phyloP scores from a whole-genome alignment of 1,140 invertebrate species.

The Rhopalosiphum maidis region DNA sequence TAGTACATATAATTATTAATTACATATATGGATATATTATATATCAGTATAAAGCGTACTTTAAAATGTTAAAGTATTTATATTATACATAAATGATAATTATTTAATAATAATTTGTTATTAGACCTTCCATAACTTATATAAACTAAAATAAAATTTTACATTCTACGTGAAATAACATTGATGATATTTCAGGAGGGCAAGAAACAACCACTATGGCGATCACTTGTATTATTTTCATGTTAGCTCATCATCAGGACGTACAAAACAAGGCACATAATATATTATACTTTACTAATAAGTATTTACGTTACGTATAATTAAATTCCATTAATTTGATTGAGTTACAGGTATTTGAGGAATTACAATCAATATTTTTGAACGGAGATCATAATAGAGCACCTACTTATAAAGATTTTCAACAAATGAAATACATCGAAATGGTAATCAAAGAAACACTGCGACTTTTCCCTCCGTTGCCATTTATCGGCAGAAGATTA shows the following conservation, averaged over 20 bases:
- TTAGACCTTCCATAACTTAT: background rate
- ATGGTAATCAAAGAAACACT: conserved; percentile 71
- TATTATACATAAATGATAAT: no score
- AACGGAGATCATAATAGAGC: conserved; percentile 59
- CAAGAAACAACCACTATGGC: conserved; percentile 58
- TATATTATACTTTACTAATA: conserved; percentile 63
- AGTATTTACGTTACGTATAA: conserved; percentile 58
- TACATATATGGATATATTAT: background rate
- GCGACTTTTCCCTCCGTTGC: conserved; percentile 70
- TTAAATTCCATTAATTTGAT: background rate
- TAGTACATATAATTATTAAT: background rate
- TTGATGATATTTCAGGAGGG: conserved; percentile 47
- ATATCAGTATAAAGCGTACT: background rate
- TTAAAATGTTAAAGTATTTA: no score
- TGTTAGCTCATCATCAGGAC: conserved; percentile 58
- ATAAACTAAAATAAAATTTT: background rate
- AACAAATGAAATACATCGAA: conserved; percentile 69
- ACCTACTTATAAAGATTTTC: conserved; percentile 65
- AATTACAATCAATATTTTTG: conserved; percentile 67
- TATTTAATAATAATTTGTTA: no score
- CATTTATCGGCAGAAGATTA: conserved; percentile 65
- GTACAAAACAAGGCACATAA: conserved; percentile 57
- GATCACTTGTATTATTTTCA: conserved; percentile 53
- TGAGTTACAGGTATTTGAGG: conserved; percentile 63
- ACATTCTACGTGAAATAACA: background rate